Base-by-base conservation (phyloP, 2,888 invertebrate species). In the Polymixis lichenea region DNA sequence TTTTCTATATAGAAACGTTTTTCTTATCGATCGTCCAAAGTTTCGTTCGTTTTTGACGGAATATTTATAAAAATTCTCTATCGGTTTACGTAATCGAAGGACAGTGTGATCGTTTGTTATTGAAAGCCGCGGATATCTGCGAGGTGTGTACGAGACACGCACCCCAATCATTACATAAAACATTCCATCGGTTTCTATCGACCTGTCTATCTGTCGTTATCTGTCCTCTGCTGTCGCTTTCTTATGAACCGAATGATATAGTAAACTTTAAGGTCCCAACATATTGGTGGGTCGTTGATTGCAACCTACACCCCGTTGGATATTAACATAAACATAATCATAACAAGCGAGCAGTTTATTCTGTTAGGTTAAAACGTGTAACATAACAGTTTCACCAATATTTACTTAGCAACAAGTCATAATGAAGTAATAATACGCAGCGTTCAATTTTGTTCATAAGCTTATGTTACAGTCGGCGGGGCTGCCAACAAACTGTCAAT, bases 41-140 rank as follows among this genome's bases (percentile, higher is more conserved):
- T 90, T 87, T 88, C 78, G 83, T 72, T 75, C 75, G 86, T 87
- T 90, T 89, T 77, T 86, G 86, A 89, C 82, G 82, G 89, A 92
- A 94, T 92, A 93, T 94, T 94, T 93, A 91, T 92, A 91, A 95
- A 95, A 94, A 93, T 91, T 90, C 88, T 89, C 87, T 88, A 89
- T 89, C 80, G 90, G 93, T 95, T 95, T 96, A 96, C 95, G 95
- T 95, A 95, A 95, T 91, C 92, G 91, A 91, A 92, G 92, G 93
- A 92, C 90, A 86, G 87, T 88, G 85, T 88, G 87, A 87, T 89
- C 89, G 88, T 92, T 92, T 94, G 92, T 93, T 93, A 90, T 92
- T 91, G 89, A 90, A 88, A 89, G 90, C 87, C 87, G 86, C 87
- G 86, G 86, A 90, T 93, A 92, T 93, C 93, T 89, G 82, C 83